Evolutionary conservation across 2,888 invertebrate genomes (phyloP).

Genomic region (Opisthograptis luteolata): DNA sequence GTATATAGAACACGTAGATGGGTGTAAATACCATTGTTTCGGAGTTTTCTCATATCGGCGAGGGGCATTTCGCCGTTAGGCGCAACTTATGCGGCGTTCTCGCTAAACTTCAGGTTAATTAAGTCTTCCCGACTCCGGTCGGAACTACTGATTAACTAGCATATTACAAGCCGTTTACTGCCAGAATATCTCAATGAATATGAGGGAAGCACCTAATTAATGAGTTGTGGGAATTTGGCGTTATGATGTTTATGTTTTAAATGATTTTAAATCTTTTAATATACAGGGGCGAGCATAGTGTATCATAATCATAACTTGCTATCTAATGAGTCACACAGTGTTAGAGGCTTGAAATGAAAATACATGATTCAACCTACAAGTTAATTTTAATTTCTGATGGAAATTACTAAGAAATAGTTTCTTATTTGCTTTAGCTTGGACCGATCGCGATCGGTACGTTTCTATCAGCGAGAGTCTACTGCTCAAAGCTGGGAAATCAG

Average conservation of each 20-base stretch:
- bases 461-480: too few species aligned
- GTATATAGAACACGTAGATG: constrained; percentile 44
- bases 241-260: not conserved
- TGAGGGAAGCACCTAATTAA: constrained; percentile 27
- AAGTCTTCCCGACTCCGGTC: constrained; percentile 59
- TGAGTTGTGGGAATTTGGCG: constrained; percentile 4
- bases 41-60: constrained; percentile 71
- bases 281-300: too few species aligned
- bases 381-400: too few species aligned
- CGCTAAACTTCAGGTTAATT: constrained; percentile 72
- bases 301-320: too few species aligned
- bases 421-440: too few species aligned
- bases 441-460: too few species aligned
- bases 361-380: too few species aligned
- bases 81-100: constrained; percentile 54
- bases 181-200: constrained; percentile 35
- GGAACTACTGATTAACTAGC: constrained; percentile 60
- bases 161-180: constrained; percentile 51
- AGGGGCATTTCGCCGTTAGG: constrained; percentile 29
- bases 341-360: too few species aligned
- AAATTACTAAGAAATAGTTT: too few species aligned
- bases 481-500: too few species aligned
- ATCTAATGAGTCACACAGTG: too few species aligned
- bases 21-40: constrained; percentile 55
- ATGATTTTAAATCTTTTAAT: too few species aligned